Base-by-base conservation (phyloP, 1,140 invertebrate genomes). In the Drosophila subobscura region DNA sequence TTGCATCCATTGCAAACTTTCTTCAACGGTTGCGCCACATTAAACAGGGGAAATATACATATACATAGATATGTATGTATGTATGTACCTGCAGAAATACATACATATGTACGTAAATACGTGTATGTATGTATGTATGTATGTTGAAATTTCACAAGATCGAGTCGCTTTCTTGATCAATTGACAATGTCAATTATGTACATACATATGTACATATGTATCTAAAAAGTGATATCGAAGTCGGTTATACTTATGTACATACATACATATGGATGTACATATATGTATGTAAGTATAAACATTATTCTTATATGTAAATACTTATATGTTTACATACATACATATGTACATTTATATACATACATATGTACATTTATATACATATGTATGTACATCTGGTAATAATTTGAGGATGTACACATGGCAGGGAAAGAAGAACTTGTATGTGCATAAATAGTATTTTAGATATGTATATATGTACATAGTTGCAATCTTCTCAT, bases 71-170 rank as follows among this genome's bases (percentile, higher is more conserved):
- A 23, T 46, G 6, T 45, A 37, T 10, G 3, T 22, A 20, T 5
- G 14, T 44, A 0, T 5, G 5, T 5, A 27, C 25, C 5, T 27
- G 25, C 5, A 5, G 5, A 25, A 0, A 40, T 47, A 46, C 12
- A 20, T 40, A 57, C 33, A 37, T 25, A 44, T 37, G 16, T 50
- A 59, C 29, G 16, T 50, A 59, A 20, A 8, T 14, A 46, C 8
- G 12, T 46, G 14, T 45, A 37, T 10, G 3, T 22, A 20, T 5
- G 14, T 44, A 1, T 6, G 6, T 50, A 59, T 20, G 8, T 46
- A 46, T 46, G 7, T 10, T 10, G 0, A 10, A 4, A 37, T 37
- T 37, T 4, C 12, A 4, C 33, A 1, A 12, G 33, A 37, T 12
- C 10, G 33, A 37, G 45, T 23, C 45, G 29, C 29, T 33, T 33